Conservation (phyloP, 2,888 invertebrate species). For the Adelognathus sp. region DNA sequence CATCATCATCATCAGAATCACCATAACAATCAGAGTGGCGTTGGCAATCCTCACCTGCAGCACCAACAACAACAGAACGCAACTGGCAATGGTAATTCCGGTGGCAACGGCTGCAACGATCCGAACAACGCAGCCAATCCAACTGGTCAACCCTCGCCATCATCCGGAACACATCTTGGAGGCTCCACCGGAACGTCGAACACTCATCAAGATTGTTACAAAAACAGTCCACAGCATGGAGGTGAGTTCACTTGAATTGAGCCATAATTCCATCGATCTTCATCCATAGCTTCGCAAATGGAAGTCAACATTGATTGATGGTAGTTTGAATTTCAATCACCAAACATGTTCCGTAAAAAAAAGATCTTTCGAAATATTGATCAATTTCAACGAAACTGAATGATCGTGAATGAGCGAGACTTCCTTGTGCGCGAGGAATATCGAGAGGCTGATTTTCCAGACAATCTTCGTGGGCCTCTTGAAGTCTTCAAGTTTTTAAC, state of each 20-base stretch:
- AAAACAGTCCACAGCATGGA: slow-evolving; percentile 79
- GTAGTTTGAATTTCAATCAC: too few relatives aligned
- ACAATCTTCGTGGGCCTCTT: too few relatives aligned
- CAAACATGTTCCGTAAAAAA: too few relatives aligned
- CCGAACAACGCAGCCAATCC: slow-evolving; percentile 71
- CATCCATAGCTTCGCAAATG: not conserved
- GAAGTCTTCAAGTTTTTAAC: slow-evolving; percentile 27
- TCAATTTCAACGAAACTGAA: too few relatives aligned
- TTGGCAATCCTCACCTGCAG: slow-evolving; percentile 52
- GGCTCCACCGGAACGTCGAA: slow-evolving; percentile 70
- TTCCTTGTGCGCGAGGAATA: too few relatives aligned
- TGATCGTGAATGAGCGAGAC: too few relatives aligned
- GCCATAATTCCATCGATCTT: not conserved
- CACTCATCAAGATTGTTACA: slow-evolving; percentile 79
- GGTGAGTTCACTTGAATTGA: slow-evolving; percentile 72
- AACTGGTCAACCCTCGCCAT: slow-evolving; percentile 72
- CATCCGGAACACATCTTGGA: slow-evolving; percentile 75
- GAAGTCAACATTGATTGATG: too few relatives aligned
- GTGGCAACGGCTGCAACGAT: slow-evolving; percentile 72
- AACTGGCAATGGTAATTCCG: slow-evolving; percentile 72
- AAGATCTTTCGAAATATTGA: too few relatives aligned
- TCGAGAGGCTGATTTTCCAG: too few relatives aligned
- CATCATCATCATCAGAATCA: slow-evolving; percentile 81
- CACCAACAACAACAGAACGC: slow-evolving; percentile 55
- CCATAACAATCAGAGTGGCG: slow-evolving; percentile 63